A percentile compares a stretch with the other conserved stretches of the same genome.
Evolutionary conservation across 2,888 invertebrate genomes (phyloP).

Genomic region (Temnothorax rugatulus): DNA sequence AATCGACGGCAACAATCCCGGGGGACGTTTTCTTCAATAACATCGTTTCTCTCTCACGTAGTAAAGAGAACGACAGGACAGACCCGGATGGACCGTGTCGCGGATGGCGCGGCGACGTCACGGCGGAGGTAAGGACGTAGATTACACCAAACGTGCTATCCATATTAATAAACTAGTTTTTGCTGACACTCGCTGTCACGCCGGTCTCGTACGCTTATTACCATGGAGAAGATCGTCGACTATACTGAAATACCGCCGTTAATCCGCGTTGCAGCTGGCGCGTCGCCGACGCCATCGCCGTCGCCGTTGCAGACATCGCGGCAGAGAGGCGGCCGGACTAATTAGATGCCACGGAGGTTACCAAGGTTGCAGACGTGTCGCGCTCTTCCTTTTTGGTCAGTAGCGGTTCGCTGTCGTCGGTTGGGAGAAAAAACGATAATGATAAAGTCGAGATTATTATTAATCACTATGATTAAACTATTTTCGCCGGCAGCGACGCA

Average conservation of each 20-base stretch:
- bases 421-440: constrained; percentile 6
- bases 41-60: background rate
- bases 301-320: constrained; percentile 30
- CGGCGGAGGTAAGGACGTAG: constrained; percentile 53
- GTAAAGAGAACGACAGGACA: constrained; percentile 10
- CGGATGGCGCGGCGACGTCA: background rate
- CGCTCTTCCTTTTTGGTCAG: constrained; percentile 35
- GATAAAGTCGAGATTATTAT: constrained; percentile 69
- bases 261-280: constrained; percentile 32
- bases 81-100: constrained; percentile 20
- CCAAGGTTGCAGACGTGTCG: constrained; percentile 62
- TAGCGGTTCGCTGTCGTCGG: constrained; percentile 63
- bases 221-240: constrained; percentile 63
- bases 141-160: constrained; percentile 77
- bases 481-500: constrained; percentile 46
- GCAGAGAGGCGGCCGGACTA: constrained; percentile 57
- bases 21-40: constrained; percentile 4
- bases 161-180: constrained; percentile 82
- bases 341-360: constrained; percentile 70
- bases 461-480: constrained; percentile 78
- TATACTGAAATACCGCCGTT: constrained; percentile 50
- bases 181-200: constrained; percentile 56
- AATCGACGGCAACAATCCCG: background rate
- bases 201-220: constrained; percentile 70
- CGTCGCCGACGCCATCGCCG: constrained; percentile 41